A percentile compares a stretch with the other conserved stretches of the same genome.
phyloP scores from a whole-genome alignment of 92 coral and sea anemone genomes.

The Parazoanthus swiftii region DNA sequence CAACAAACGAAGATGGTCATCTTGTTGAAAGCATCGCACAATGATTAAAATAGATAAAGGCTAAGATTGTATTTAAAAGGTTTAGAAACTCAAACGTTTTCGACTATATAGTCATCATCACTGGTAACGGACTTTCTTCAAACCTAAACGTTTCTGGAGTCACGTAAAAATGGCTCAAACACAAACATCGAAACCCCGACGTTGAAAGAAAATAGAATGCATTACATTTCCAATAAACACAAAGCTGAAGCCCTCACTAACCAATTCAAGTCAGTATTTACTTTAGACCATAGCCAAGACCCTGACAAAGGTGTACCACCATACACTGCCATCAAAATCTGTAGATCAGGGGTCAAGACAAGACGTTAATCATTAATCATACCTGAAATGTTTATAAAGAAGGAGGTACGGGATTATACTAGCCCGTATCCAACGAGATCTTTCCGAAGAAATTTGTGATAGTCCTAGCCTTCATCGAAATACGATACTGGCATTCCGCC shows the following conservation, averaged over 20 bases:
- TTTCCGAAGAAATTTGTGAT: conserved; percentile 19
- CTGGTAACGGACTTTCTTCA: conserved; percentile 18
- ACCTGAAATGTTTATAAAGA: background rate
- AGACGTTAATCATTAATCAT: background rate
- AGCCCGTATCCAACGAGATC: conserved; percentile 14
- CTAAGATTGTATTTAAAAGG: no score
- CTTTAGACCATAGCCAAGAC: conserved; percentile 27
- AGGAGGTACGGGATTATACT: conserved; percentile 22
- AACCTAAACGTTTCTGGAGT: conserved; percentile 35
- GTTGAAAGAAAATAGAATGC: conserved; percentile 14
- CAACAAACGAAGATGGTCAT: conserved; percentile 25
- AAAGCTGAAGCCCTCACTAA: conserved; percentile 36
- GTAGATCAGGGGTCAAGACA: conserved; percentile 25
- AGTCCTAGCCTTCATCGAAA: conserved; percentile 23
- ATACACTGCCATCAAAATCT: conserved; percentile 27
- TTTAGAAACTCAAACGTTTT: no score
- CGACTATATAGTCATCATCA: background rate
- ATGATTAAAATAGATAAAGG: background rate
- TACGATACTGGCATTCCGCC: background rate
- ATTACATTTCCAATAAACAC: conserved; percentile 15
- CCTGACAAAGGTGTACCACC: conserved; percentile 17
- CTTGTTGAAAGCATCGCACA: conserved; percentile 31
- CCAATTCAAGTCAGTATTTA: conserved; percentile 34
- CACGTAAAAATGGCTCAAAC: conserved; percentile 29
- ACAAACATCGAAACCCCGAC: conserved; percentile 26